Base-by-base conservation (phyloP, 2,797 vertebrate genomes). In the Phalanger gymnotis region DNA sequence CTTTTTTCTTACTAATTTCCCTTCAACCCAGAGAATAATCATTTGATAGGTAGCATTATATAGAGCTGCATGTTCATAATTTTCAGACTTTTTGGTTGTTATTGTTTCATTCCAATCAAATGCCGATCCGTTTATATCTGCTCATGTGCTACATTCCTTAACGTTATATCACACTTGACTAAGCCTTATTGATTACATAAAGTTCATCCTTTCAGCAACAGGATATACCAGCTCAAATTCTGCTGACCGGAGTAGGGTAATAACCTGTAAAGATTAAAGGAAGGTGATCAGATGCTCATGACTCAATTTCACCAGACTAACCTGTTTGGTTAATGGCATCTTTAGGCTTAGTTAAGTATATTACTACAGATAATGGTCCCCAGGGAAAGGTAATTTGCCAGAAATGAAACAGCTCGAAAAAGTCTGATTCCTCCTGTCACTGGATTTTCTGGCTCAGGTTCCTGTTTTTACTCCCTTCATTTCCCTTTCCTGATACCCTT, bases 221-320 rank as follows among this genome's bases (percentile, higher is more conserved):
- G 93, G 61, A 94, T 91, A 95, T 53, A 54, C 66, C 55, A 90
- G 89, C 53, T 55, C 91, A 57, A 30, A 87, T 95, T 97, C 96
- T 56, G 53, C 27, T 53, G 90, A 91, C 94, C 54, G 10, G 93
- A 96, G 92, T 93, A 93, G 73, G 51, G 54, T 95, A 31, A 0
- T 90, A 96, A 93, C 58, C 61, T 52, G 56, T 81, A 1, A 27
- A 0, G 3, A 96, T 90, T 94, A 56, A 96, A 89, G 94, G 87
- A 96, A 90, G 92, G 94, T 91, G 91, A 93, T 91, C 61, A 90
- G 5, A 19, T 25, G 61, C 47, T 87, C 95, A 31, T 90, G 94
- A 0, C 97, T 93, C 97, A 53, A 51, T 93, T 94, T 95, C 96
- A 95, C 28, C 66, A 97, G 7, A 96, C 55, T 92, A 95, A 96